These are phyloP conservation scores for Arbacia lixula DNA, from an alignment of 53 echinoderm and acorn worm species.

Conservation along the genomic window DNA sequence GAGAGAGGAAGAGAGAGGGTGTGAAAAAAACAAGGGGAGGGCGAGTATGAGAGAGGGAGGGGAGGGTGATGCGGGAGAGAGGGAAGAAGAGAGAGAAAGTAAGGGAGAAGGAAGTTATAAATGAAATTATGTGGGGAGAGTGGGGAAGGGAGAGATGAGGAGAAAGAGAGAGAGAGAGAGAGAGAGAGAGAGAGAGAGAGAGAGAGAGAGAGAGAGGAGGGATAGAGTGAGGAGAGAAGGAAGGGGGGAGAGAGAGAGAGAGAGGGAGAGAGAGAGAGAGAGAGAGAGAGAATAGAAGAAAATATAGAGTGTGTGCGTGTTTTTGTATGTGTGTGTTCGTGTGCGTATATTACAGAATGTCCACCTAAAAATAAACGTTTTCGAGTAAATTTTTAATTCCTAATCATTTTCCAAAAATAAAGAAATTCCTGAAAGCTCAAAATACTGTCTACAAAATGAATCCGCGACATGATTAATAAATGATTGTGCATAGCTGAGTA, in stretches of 20 bases:
- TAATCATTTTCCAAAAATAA: too few species aligned
- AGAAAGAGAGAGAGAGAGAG: not conserved
- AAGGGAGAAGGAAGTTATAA: not conserved
- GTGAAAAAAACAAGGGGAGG: not conserved
- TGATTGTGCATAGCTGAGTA: too few species aligned
- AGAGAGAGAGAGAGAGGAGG: not conserved
- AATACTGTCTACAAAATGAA: too few species aligned
- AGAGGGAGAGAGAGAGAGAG: not conserved
- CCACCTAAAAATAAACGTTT: too few species aligned
- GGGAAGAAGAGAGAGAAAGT: not conserved
- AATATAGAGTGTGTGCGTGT: too few species aligned
- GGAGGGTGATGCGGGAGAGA: not conserved
- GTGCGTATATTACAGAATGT: too few species aligned
- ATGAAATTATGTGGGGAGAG: not conserved
- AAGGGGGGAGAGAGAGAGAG: not conserved
- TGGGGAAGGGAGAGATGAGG: not conserved
- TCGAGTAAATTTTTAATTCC: too few species aligned
- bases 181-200: not conserved
- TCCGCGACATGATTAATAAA: too few species aligned
- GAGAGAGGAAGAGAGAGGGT: not conserved
- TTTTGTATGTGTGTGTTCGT: too few species aligned
- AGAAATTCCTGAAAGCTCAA: too few species aligned
- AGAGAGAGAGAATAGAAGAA: too few species aligned
- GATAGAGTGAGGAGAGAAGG: not conserved
- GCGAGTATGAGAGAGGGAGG: not conserved